Base-by-base conservation (phyloP, 1,140 invertebrate species). In the Heterodera carotae region DNA sequence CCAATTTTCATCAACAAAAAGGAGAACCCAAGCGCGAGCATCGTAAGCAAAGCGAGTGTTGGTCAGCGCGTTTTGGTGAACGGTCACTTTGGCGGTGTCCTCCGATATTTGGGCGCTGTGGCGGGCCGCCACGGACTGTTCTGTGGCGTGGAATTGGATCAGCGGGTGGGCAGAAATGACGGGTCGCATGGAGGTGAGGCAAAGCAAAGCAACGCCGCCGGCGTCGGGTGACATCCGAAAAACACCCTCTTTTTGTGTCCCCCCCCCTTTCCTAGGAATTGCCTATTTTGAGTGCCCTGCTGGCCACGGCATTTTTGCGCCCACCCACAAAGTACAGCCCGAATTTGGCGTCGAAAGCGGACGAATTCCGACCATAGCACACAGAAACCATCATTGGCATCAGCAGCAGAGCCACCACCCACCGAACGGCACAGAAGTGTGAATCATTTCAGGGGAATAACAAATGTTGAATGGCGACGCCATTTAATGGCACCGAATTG, bases 81-180 rank as follows among this genome's bases (percentile, higher is more conserved):
- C 25, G 72, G 78, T 25, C 68, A 71, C n/a, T 79, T 36, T 67
- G 69, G 69, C 8, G 83, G 84, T 39, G 72, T 80, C 64, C 75
- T 84, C 1, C 59, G 78, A 48, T 84, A 85, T 75, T 77, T 84
- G 27, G 84, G 84, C 25, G 53, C 68, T 56, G 81, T 84, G 60
- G 76, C 76, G n/a, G 82, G 80, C 8, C 85, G 84, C 43, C 77
- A 83, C 43, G 84, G 84, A 62, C 27, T 84, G 5, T 84, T 84
- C 69, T 84, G 84, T 75, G 84, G 84, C 43, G 78, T 84, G 66
- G 84, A 84, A 69, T 62, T 84, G 53, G 80, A 84, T 48, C 60
- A 81, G 39, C 77, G 81, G 25, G 74, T 78, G 43, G 84, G 84
- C 31, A 84, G 84, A 77, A 83, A 84, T 59, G 80, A 84, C 80